Evolutionary conservation across 2,113 vertebrate genomes (phyloP), one percentile per base, ranked within the genome.

Genomic region (Dryoscopus gambensis): DNA sequence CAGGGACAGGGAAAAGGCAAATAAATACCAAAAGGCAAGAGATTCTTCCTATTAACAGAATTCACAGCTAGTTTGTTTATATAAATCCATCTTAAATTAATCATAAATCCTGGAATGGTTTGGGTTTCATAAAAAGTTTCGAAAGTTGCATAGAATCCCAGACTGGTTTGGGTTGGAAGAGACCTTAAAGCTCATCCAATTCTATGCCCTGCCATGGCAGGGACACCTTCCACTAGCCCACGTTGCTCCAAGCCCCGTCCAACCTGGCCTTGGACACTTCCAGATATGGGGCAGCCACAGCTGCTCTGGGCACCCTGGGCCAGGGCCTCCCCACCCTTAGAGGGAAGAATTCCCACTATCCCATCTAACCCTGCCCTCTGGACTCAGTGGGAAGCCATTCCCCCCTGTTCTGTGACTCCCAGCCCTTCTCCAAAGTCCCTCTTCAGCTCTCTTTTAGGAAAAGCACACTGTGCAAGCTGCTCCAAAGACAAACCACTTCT

Each of bases 191-290:
- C 15, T 22, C 6, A 57, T 12, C 6, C n/a, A n/a, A 3, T 55
- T 40, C 74, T 4, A 35, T 6, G 11, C 10, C 14, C 20, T 80
- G 25, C 25, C 35, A 25, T 18, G 50, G 47, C 24, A 79, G 2
- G 11, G 53, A 68, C 35, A 49, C 9, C 35, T 80, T 35, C 42
- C 50, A 49, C 50, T 31, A 19, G 4, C 11, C 25, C 67, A 49
- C 6, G 11, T 0, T 27, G 53, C 33, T 60, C 11, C 39, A 53
- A 63, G 39, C 27, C 33, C 13, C 1, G 0, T 14, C 56, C 27
- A 69, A 3, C 39, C 28, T 39, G 46, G 11, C 6, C 37, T 4
- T 19, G 33, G 12, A 13, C 18, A 44, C 33, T 60, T 3, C 21
- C 37, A 59, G 9, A 21, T 1, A 37, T 60, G 27, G 53, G 11